Percentiles rank a stretch among this genome's conserved stretches.
Conservation (phyloP, 2,113 vertebrate genomes). For the Larimichthys polyactis region DNA sequence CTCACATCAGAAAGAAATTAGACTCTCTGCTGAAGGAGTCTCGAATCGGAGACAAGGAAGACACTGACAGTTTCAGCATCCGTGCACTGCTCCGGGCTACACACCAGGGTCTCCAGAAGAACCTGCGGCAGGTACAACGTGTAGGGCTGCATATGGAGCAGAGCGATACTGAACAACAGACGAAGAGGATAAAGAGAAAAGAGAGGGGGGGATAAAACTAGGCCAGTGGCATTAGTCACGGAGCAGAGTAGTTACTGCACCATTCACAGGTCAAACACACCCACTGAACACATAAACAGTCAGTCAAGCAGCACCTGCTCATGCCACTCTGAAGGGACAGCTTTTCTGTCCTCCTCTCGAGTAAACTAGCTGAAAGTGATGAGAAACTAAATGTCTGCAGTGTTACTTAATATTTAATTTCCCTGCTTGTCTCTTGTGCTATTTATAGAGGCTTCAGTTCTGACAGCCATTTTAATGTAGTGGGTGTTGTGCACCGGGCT, state of each 20-base stretch:
- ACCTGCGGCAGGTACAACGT: slow-evolving; percentile 91
- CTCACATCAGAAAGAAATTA: slow-evolving; percentile 95
- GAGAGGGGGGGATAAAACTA: slow-evolving; percentile 44
- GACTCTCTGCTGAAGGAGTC: slow-evolving; percentile 96
- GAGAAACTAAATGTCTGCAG: slow-evolving; percentile 68
- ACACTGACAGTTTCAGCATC: slow-evolving; percentile 96
- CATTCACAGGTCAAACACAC: slow-evolving; percentile 39
- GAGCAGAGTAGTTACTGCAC: slow-evolving; percentile 30
- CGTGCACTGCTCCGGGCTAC: slow-evolving; percentile 93
- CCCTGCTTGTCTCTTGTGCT: slow-evolving; percentile 56
- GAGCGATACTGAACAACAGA: slow-evolving; percentile 16
- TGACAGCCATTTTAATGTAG: slow-evolving; percentile 66
- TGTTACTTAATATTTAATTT: slow-evolving; percentile 80
- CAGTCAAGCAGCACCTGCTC: slow-evolving; percentile 4
- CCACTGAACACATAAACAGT: slow-evolving; percentile 5
- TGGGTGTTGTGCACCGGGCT: slow-evolving; percentile 54
- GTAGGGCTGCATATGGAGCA: slow-evolving; percentile 3
- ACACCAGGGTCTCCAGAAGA: slow-evolving; percentile 91
- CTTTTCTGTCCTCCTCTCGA: no score
- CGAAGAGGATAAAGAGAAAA: neutral
- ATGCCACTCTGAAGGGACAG: neutral
- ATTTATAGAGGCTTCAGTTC: slow-evolving; percentile 72
- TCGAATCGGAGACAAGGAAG: slow-evolving; percentile 95
- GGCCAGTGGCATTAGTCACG: slow-evolving; percentile 63
- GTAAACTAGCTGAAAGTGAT: slow-evolving; percentile 49